A percentile compares a stretch with the other conserved stretches of the same genome.
Conservation (phyloP, 2,888 invertebrate species). For the Dolichomitus sp. region DNA sequence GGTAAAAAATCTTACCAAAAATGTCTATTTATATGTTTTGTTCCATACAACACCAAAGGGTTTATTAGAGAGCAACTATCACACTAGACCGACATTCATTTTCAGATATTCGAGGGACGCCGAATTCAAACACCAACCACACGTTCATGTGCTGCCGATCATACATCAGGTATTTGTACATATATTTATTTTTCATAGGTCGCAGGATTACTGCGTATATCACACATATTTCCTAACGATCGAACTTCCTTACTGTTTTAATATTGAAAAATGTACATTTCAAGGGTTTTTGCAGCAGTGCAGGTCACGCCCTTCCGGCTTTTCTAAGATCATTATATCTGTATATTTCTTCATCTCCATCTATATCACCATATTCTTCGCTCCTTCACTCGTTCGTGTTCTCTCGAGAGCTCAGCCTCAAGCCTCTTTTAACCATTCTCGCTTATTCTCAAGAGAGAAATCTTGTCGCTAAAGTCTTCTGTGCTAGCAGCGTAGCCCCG, state of each 20-base stretch:
- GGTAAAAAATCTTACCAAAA: too few species aligned
- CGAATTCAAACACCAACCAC: too few species aligned
- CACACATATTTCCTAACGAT: not conserved
- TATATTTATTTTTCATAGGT: too few species aligned
- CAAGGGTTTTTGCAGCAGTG: not conserved
- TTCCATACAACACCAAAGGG: too few species aligned
- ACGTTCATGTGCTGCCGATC: too few species aligned
- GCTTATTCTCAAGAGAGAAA: conserved; percentile 47
- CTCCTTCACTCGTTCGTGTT: conserved; percentile 54
- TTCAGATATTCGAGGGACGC: too few species aligned
- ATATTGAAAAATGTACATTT: not conserved
- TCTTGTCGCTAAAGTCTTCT: conserved; percentile 38
- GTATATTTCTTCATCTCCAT: conserved; percentile 28
- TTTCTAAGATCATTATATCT: conserved; percentile 8
- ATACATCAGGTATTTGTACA: too few species aligned
- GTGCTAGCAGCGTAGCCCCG: conserved; percentile 22
- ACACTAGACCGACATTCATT: too few species aligned
- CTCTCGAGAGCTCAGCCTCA: conserved; percentile 58
- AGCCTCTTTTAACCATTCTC: conserved; percentile 54
- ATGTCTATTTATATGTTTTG: too few species aligned
- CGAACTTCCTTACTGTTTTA: not conserved
- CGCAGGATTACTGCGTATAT: not conserved
- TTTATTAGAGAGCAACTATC: too few species aligned
- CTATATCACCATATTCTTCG: conserved; percentile 46
- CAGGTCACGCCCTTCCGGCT: not conserved